These are phyloP conservation scores for Macroramphosus scolopax DNA, from an alignment of 2,797 vertebrate genomes.

Conservation along the genomic window DNA sequence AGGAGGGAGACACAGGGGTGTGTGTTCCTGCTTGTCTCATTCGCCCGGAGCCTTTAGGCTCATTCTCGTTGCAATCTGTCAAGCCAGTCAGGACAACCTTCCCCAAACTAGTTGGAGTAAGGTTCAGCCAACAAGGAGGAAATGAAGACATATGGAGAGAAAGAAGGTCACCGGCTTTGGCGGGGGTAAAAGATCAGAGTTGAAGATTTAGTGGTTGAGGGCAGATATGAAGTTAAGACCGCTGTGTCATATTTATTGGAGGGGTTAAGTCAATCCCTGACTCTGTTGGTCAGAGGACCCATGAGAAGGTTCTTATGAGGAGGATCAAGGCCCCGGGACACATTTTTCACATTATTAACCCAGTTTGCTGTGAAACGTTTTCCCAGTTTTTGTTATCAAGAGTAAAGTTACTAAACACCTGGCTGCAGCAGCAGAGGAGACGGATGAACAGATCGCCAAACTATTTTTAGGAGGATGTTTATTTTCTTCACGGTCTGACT, in stretches of 20 bases:
- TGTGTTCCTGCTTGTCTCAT: slow-evolving; percentile 49
- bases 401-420: no score
- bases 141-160: slow-evolving; percentile 54
- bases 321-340: slow-evolving; percentile 2
- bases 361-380: slow-evolving; percentile 17
- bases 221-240: slow-evolving; percentile 48
- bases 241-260: slow-evolving; percentile 61
- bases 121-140: slow-evolving; percentile 27
- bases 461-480: slow-evolving; percentile 74
- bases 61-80: slow-evolving; percentile 45
- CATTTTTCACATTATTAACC: slow-evolving; percentile 29
- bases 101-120: slow-evolving; percentile 23
- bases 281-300: slow-evolving; percentile 39
- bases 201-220: slow-evolving; percentile 44
- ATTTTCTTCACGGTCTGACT: slow-evolving; percentile 45
- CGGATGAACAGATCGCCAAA: slow-evolving; percentile 39
- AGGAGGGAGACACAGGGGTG: slow-evolving; percentile 19
- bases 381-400: slow-evolving; percentile 17
- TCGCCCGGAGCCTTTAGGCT: slow-evolving; percentile 45
- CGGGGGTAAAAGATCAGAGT: slow-evolving; percentile 51
- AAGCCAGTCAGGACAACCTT: slow-evolving; percentile 27
- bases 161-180: slow-evolving; percentile 31
- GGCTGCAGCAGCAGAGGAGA: slow-evolving; percentile 36
- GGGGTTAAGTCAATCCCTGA: slow-evolving; percentile 49
- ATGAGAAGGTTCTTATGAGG: slow-evolving; percentile 13